Evolutionary conservation across 1,140 invertebrate species (phyloP), one percentile per base, ranked within the genome.

Genomic region (Drosophila sucinea): DNA sequence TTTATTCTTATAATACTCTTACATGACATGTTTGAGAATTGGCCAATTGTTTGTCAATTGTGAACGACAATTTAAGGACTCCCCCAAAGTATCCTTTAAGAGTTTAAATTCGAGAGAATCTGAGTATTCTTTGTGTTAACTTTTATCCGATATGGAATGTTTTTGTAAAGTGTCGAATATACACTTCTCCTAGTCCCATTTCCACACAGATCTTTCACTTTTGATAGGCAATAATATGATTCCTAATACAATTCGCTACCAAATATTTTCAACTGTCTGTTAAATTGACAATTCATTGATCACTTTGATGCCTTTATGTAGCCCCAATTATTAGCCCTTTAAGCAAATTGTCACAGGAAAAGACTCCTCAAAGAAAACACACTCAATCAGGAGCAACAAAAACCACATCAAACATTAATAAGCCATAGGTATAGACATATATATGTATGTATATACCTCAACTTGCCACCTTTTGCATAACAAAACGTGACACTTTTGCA

Each of bases 341-440:
- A 67, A 66, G 41, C 10, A 54, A 38, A 73, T 27, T 33, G 57
- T 67, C 32, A 54, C 55, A 73, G 10, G 35, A 55, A 73, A 17
- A 32, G 35, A 35, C 32, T 17, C 33, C 7, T 4, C 44, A 51
- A 51, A 27, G 7, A 51, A 7, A 73, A 47, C 60, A 60, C 71
- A 74, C 70, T 74, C 72, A 73, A 74, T 75, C 70, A 61, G 63
- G 0, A 54, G 58, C 71, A 67, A 57, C 60, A 55, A 67, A 47
- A 74, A 57, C 60, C 41, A 67, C 64, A 74, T 74, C 57, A 67
- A 75, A 74, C 70, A 67, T 67, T 67, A 67, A 75, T 74, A 74
- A 47, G 60, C 32, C 44, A 23, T 51, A 51, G 25, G 44, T 51
- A 23, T 60, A 11, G 8, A 23, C 25, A 60, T 38, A 38, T 60